Conservation (phyloP, 2,113 vertebrate species). For the Clinocottus analis region DNA sequence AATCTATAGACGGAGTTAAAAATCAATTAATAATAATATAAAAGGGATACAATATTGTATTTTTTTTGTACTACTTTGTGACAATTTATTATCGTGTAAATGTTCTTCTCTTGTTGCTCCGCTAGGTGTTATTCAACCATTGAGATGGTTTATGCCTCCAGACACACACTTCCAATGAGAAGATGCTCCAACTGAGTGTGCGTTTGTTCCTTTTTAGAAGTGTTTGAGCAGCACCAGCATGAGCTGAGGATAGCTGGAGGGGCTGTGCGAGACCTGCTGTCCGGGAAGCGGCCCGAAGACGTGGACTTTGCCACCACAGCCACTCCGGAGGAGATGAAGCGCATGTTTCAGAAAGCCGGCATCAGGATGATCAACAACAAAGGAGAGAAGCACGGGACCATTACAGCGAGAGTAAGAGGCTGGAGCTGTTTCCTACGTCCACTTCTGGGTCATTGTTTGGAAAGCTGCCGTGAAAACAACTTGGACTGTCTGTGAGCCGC, state of each 20-base stretch:
- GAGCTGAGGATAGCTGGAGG: constrained; percentile 96
- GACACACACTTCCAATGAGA: background rate
- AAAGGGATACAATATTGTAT: background rate
- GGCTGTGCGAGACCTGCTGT: constrained; percentile 93
- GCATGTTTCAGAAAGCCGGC: constrained; percentile 89
- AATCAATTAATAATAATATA: background rate
- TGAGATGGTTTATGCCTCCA: background rate
- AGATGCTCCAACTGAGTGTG: background rate
- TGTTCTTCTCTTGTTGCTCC: background rate
- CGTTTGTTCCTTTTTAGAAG: constrained; percentile 76
- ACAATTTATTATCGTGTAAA: background rate
- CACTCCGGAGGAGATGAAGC: constrained; percentile 94
- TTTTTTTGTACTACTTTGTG: background rate
- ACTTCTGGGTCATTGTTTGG: background rate
- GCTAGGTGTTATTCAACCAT: background rate
- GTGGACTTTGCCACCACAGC: constrained; percentile 97
- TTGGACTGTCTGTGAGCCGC: too few species aligned
- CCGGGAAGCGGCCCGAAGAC: constrained; percentile 90
- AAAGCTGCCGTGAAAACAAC: background rate
- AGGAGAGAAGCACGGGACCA: constrained; percentile 96
- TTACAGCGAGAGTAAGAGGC: constrained; percentile 91
- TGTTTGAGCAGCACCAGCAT: constrained; percentile 89
- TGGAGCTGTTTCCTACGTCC: background rate
- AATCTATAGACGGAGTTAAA: background rate
- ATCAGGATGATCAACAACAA: constrained; percentile 96